Conservation (phyloP, 2,888 invertebrate genomes). For the Metacarcinus magister region DNA sequence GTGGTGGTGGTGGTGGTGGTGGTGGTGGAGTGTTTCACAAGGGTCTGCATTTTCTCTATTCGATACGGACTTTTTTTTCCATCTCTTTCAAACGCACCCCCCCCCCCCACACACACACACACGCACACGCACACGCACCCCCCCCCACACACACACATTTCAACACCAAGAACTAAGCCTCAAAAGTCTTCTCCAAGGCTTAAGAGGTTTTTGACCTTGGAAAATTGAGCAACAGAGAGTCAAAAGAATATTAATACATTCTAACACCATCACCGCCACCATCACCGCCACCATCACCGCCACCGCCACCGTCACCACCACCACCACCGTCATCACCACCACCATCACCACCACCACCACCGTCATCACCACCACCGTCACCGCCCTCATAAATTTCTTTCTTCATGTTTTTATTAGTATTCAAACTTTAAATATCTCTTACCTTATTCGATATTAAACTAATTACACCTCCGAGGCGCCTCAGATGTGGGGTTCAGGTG, state of each 20-base stretch:
- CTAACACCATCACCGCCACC: not conserved
- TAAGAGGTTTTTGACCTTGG: not conserved
- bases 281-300: not conserved
- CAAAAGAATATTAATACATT: not conserved
- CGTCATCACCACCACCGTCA: not conserved
- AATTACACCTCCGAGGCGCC: not conserved
- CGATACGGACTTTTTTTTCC: not conserved
- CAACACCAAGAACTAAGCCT: not conserved
- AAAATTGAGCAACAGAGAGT: not conserved
- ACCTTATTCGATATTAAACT: not conserved
- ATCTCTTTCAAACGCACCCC: not conserved
- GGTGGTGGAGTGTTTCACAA: slow-evolving; percentile 8
- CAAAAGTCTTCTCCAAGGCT: not conserved
- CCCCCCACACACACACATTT: not conserved
- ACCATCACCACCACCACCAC: not conserved
- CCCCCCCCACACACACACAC: not conserved
- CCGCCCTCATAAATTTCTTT: not conserved
- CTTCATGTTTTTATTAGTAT: not conserved
- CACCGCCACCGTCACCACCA: not conserved
- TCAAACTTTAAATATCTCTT: not conserved
- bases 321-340: not conserved
- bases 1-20: not conserved
- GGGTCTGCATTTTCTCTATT: not conserved
- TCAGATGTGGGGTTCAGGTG: not conserved
- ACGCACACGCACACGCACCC: not conserved